A percentile compares a stretch with the other conserved stretches of the same genome.
These are phyloP conservation scores for Hemaris fuciformis DNA, from an alignment of 2,888 invertebrate species.

Conservation along the genomic window DNA sequence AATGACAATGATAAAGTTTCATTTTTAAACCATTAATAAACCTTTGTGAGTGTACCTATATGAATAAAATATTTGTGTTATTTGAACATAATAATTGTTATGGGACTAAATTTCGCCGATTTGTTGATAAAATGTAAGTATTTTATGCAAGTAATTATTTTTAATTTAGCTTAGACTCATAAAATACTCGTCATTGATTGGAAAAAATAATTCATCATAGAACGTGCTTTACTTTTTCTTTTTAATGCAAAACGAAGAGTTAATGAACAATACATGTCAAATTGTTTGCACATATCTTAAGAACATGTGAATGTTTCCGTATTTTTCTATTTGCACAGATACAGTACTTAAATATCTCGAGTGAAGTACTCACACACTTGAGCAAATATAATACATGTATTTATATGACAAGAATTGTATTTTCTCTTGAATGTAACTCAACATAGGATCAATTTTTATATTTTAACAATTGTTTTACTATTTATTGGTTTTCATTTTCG, in stretches of 20 bases:
- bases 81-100: neutral
- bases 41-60: neutral
- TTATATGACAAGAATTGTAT: neutral
- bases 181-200: neutral
- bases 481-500: neutral
- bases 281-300: neutral
- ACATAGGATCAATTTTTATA: neutral
- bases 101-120: neutral
- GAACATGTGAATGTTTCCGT: neutral
- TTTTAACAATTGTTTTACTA: neutral
- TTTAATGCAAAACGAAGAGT: neutral
- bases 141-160: no score
- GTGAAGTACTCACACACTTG: neutral
- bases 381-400: neutral
- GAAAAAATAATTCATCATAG: neutral
- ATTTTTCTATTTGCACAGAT: neutral
- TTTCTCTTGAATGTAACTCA: neutral
- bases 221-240: neutral
- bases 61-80: neutral
- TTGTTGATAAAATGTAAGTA: neutral
- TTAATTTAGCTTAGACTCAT: no score
- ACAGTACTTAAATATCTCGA: neutral
- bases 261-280: neutral
- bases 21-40: neutral
- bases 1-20: slow-evolving; percentile 5